Conservation (phyloP, 2,113 vertebrate species). For the Cettia cetti region DNA sequence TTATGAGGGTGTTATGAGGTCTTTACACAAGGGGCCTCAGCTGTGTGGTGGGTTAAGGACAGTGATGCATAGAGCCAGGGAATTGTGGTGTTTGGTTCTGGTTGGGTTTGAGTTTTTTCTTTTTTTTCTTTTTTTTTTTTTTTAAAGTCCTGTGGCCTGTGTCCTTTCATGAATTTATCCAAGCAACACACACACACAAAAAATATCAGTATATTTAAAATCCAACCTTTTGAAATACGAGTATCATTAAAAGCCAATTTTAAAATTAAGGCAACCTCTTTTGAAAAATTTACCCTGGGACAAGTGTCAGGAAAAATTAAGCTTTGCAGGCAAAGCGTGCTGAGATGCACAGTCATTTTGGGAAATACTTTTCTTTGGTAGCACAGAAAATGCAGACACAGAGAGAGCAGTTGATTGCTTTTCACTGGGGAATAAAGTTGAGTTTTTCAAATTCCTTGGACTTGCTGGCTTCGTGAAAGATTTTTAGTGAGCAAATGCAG, state of each 20-base stretch:
- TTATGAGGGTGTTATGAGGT: not conserved
- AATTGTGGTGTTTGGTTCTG: not conserved
- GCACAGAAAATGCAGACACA: slow-evolving; percentile 3
- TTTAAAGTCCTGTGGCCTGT: not conserved
- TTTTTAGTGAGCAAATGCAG: not conserved
- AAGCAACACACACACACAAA: not conserved
- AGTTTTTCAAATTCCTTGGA: not conserved
- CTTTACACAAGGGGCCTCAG: not conserved
- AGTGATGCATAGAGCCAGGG: not conserved
- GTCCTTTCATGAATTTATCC: not conserved
- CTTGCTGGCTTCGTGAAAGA: not conserved
- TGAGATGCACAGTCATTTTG: not conserved
- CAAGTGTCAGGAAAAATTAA: not conserved
- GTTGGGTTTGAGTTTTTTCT: not conserved
- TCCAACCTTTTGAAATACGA: not conserved
- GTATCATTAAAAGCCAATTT: not conserved
- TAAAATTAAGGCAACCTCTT: not conserved
- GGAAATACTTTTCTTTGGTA: not conserved
- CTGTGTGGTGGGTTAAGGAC: not conserved
- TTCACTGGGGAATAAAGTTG: slow-evolving; percentile 17
- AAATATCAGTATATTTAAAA: not conserved
- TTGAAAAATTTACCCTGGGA: not conserved
- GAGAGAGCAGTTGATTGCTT: slow-evolving; percentile 23
- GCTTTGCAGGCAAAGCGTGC: not conserved
- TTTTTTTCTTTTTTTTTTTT: not conserved